Evolutionary conservation across 2,888 invertebrate genomes (phyloP).

Genomic region (Psylliodes chrysocephalus): DNA sequence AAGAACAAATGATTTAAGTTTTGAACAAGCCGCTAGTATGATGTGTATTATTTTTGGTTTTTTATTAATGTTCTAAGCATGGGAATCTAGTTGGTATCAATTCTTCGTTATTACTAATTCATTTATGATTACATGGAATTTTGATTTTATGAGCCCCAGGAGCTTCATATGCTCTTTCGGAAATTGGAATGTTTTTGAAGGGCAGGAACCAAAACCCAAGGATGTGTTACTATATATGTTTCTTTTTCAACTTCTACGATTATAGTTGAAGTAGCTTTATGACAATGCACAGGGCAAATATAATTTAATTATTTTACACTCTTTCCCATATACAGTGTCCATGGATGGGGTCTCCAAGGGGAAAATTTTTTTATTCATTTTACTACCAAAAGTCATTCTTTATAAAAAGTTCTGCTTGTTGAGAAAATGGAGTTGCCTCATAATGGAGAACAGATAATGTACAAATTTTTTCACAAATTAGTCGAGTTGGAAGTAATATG

Average conservation of each 20-base stretch:
- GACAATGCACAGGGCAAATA: slow-evolving; percentile 38
- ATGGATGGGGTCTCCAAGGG: too few relatives aligned
- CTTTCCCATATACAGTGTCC: slow-evolving; percentile 36
- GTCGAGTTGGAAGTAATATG: slow-evolving; percentile 28
- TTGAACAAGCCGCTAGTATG: too few relatives aligned
- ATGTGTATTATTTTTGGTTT: slow-evolving; percentile 21
- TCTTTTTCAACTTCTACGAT: slow-evolving; percentile 37
- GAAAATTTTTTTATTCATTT: too few relatives aligned
- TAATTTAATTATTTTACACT: slow-evolving; percentile 37
- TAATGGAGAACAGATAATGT: slow-evolving; percentile 25
- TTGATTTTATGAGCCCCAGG: slow-evolving; percentile 30
- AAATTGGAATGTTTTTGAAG: neutral
- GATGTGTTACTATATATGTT: slow-evolving; percentile 35
- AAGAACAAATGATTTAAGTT: slow-evolving; percentile 31
- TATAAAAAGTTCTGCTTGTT: too few relatives aligned
- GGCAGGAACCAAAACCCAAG: slow-evolving; percentile 23
- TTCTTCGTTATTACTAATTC: slow-evolving; percentile 2
- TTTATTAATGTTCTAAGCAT: slow-evolving; percentile 7
- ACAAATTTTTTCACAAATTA: slow-evolving; percentile 5
- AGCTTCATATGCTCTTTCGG: neutral
- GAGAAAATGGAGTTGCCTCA: too few relatives aligned
- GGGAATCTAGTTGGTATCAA: slow-evolving; percentile 36
- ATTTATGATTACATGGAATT: slow-evolving; percentile 33
- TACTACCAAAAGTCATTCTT: too few relatives aligned
- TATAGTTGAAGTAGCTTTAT: slow-evolving; percentile 25